Evolutionary conservation across 2,888 invertebrate species (phyloP).

Genomic region (Zele albiditarsus): DNA sequence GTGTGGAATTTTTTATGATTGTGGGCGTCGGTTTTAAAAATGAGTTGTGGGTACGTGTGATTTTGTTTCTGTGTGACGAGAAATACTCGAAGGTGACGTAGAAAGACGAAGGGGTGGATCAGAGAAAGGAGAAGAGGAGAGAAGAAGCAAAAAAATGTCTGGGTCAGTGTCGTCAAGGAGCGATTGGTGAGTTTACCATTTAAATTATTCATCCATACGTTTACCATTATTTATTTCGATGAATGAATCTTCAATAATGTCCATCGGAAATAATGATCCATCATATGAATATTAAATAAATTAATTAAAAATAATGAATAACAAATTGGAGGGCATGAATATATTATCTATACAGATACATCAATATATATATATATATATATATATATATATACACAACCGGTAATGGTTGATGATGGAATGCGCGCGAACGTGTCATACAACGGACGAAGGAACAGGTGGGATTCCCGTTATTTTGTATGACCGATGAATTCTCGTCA

Average conservation of each 20-base stretch:
- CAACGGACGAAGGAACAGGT: conserved; percentile 40
- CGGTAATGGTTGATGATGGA: conserved; percentile 21
- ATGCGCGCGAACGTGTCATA: conserved; percentile 41
- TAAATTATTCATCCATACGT: not conserved
- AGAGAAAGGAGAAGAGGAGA: not conserved
- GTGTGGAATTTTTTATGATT: not conserved
- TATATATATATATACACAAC: not conserved
- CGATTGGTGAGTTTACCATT: not conserved
- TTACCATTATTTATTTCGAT: not conserved
- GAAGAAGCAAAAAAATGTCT: not conserved
- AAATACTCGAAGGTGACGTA: not conserved
- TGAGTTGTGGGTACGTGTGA: not conserved
- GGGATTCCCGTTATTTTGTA: conserved; percentile 39
- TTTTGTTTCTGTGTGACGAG: not conserved
- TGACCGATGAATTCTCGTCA: not conserved
- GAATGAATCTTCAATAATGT: not conserved
- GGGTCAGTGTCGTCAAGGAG: not conserved
- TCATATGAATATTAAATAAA: not conserved
- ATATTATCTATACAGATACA: not conserved
- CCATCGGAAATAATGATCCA: not conserved
- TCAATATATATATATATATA: not conserved
- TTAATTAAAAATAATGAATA: not conserved
- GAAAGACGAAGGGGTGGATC: not conserved
- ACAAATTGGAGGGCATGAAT: too few species aligned
- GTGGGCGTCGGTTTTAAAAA: not conserved